A percentile compares a stretch with the other conserved stretches of the same genome.
Conservation (phyloP, 2,888 invertebrate species). For the Cryptosula pallasiana region DNA sequence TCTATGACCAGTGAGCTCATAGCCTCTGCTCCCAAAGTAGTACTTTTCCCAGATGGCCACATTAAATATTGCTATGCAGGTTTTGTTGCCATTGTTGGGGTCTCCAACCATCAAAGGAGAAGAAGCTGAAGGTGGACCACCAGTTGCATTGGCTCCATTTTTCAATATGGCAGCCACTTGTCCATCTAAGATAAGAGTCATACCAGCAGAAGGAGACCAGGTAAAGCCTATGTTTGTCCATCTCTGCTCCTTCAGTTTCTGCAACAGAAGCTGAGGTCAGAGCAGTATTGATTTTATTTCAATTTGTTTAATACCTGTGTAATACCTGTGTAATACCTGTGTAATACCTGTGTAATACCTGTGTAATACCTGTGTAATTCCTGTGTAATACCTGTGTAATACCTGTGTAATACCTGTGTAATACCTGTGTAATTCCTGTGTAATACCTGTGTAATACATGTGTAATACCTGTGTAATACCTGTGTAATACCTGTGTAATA, state of each 20-base stretch:
- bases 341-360: too few species aligned
- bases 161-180: conserved; percentile 15
- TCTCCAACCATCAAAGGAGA: neutral
- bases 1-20: conserved; percentile 20
- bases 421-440: too few species aligned
- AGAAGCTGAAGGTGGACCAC: neutral
- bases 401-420: too few species aligned
- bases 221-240: conserved; percentile 23
- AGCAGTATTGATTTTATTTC: too few species aligned
- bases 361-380: too few species aligned
- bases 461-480: too few species aligned
- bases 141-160: neutral
- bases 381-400: too few species aligned
- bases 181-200: conserved; percentile 2
- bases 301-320: too few species aligned
- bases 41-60: conserved; percentile 20
- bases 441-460: too few species aligned
- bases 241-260: neutral
- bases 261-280: too few species aligned
- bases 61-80: conserved; percentile 6
- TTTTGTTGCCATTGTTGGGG: neutral
- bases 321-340: too few species aligned
- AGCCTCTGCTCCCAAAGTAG: conserved; percentile 21
- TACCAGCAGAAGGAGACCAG: neutral
- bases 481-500: too few species aligned